Percentiles rank a stretch among this genome's conserved stretches.
phyloP scores from a whole-genome alignment of 2,113 vertebrate species.

The Glaucidium brasilianum region DNA sequence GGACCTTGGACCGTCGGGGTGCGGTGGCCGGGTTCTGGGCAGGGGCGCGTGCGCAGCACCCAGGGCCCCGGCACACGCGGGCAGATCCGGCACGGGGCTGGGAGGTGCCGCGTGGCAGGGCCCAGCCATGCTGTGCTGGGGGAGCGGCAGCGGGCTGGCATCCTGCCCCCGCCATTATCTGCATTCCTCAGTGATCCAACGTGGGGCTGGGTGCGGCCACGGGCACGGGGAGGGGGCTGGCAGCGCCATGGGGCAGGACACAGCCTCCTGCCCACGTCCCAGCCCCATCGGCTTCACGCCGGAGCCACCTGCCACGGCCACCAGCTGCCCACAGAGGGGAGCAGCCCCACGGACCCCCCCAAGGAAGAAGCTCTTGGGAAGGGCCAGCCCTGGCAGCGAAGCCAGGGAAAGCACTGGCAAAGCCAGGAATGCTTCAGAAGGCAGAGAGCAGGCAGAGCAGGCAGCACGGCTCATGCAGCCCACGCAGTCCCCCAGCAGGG shows the following conservation, averaged over 20 bases:
- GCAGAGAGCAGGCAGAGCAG: neutral
- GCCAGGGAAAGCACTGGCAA: neutral
- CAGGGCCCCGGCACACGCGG: no score
- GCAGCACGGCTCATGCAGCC: neutral
- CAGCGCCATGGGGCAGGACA: neutral
- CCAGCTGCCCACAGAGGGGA: rapidly evolving
- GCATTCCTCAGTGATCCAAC: slow-evolving; percentile 37
- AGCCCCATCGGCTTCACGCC: rapidly evolving
- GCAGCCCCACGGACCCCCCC: rapidly evolving
- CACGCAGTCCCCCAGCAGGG: neutral
- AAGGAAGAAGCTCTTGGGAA: neutral
- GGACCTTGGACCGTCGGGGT: neutral
- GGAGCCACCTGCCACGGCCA: rapidly evolving
- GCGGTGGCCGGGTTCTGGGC: neutral
- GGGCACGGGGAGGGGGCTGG: neutral
- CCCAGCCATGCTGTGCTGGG: neutral
- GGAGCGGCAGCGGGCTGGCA: neutral
- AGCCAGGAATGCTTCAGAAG: neutral
- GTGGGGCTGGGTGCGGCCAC: neutral
- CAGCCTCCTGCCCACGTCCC: neutral
- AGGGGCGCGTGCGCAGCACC: neutral
- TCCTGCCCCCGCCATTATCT: slow-evolving; percentile 52
- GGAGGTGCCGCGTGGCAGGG: neutral
- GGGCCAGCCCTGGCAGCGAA: neutral
- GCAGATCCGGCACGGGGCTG: neutral